phyloP scores from a whole-genome alignment of 2,797 vertebrate genomes.

The Halcyon badia region DNA sequence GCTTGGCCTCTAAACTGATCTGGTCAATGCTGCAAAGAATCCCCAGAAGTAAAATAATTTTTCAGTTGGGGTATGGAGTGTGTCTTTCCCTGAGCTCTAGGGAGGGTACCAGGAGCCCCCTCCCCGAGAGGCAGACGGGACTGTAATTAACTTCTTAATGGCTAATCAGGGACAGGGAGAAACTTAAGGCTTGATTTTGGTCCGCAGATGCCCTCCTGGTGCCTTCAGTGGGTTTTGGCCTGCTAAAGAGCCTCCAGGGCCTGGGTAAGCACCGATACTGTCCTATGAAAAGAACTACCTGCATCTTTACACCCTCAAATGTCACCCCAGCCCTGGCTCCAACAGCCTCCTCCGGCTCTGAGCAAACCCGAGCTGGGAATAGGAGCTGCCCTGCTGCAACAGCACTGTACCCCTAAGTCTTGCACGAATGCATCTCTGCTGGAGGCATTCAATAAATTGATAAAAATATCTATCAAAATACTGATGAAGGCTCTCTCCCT shows the following conservation, averaged over 20 bases:
- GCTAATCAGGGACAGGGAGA: neutral
- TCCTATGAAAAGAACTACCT: neutral
- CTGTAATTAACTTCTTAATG: neutral
- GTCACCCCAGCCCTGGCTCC: neutral
- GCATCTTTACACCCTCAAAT: neutral
- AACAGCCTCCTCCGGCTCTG: neutral
- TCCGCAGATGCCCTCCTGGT: neutral
- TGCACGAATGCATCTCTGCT: accelerated
- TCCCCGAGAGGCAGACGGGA: neutral
- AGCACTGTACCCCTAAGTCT: accelerated
- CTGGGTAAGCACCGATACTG: neutral
- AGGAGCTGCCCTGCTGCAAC: accelerated
- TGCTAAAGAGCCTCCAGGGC: neutral
- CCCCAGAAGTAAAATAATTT: neutral
- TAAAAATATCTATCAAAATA: neutral
- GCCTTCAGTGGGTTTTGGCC: neutral
- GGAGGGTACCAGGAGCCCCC: accelerated
- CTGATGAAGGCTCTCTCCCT: neutral
- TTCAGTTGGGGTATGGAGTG: accelerated
- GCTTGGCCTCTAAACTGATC: neutral
- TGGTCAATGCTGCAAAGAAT: neutral
- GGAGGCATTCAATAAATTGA: neutral
- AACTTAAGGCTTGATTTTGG: neutral
- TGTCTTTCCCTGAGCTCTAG: neutral
- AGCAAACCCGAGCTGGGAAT: neutral